These are phyloP conservation scores for Papilio aristodemus DNA, from an alignment of 1,140 invertebrate species.

Conservation along the genomic window DNA sequence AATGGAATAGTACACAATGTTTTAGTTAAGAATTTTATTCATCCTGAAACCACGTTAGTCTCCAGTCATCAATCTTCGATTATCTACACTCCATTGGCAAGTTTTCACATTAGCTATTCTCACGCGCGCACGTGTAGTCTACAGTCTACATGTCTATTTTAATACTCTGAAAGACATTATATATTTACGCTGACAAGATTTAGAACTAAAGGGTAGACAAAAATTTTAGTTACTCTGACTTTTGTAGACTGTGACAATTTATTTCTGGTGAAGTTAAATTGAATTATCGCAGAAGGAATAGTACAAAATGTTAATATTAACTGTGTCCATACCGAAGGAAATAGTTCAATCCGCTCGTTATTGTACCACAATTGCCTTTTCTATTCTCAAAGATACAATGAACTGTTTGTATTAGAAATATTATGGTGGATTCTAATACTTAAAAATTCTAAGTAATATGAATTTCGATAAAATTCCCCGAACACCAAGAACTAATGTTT, in stretches of 20 bases:
- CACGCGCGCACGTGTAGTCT: conserved; percentile 18
- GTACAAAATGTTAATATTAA: background rate
- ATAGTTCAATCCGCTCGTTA: too few species aligned
- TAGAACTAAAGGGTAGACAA: background rate
- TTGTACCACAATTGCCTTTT: too few species aligned
- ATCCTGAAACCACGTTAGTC: conserved; percentile 29
- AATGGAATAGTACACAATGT: background rate
- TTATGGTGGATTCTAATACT: too few species aligned
- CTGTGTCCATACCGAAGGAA: too few species aligned
- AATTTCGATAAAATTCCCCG: too few species aligned
- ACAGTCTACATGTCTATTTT: conserved; percentile 25
- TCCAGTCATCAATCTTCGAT: conserved; percentile 42
- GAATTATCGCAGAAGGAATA: background rate
- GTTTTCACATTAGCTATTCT: conserved; percentile 34
- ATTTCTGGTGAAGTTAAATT: background rate
- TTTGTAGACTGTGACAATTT: conserved; percentile 9
- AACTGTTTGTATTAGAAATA: too few species aligned
- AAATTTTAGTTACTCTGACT: background rate
- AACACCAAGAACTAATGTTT: too few species aligned
- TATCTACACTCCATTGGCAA: conserved; percentile 43
- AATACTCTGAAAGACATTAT: conserved; percentile 10
- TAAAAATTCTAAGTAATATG: too few species aligned
- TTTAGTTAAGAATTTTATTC: conserved; percentile 31
- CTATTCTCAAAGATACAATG: too few species aligned
- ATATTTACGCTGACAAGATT: conserved; percentile 17